These are phyloP conservation scores for Takifugu rubripes DNA, from an alignment of 2,797 vertebrate genomes.

Conservation along the genomic window DNA sequence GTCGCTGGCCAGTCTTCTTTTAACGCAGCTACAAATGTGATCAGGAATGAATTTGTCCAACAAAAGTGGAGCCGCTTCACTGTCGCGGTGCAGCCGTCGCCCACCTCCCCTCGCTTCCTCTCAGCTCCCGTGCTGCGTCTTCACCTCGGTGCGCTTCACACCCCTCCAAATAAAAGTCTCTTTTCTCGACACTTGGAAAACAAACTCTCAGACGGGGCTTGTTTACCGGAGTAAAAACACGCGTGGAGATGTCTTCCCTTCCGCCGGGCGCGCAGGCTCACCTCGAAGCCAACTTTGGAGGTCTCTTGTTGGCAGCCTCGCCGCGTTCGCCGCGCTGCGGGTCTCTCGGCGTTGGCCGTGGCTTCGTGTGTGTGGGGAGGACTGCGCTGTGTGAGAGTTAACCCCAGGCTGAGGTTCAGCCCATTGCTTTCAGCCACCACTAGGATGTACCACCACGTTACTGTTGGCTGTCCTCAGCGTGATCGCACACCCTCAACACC, in stretches of 20 bases:
- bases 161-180: constrained; percentile 9
- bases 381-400: constrained; percentile 72
- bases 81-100: constrained; percentile 28
- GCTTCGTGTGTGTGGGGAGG: constrained; percentile 49
- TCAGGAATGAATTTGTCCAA: constrained; percentile 31
- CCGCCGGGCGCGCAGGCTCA: constrained; percentile 25
- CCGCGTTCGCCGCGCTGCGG: constrained; percentile 36
- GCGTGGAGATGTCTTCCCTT: constrained; percentile 15
- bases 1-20: constrained; percentile 15
- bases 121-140: constrained; percentile 49
- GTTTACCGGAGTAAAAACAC: constrained; percentile 8
- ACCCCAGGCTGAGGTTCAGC: constrained; percentile 75
- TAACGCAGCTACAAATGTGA: constrained; percentile 1
- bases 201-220: constrained; percentile 16
- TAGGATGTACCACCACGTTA: constrained; percentile 86
- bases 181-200: constrained; percentile 22
- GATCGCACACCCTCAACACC: constrained; percentile 40
- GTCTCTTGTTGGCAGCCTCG: constrained; percentile 40
- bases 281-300: constrained; percentile 49
- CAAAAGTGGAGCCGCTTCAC: constrained; percentile 15
- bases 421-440: constrained; percentile 79
- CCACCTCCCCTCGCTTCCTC: constrained; percentile 33
- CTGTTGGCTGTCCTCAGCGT: constrained; percentile 61
- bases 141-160: constrained; percentile 53
- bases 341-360: constrained; percentile 46